A percentile compares a stretch with the other conserved stretches of the same genome.
phyloP scores from a whole-genome alignment of 2,113 vertebrate genomes.

The Sardina pilchardus region DNA sequence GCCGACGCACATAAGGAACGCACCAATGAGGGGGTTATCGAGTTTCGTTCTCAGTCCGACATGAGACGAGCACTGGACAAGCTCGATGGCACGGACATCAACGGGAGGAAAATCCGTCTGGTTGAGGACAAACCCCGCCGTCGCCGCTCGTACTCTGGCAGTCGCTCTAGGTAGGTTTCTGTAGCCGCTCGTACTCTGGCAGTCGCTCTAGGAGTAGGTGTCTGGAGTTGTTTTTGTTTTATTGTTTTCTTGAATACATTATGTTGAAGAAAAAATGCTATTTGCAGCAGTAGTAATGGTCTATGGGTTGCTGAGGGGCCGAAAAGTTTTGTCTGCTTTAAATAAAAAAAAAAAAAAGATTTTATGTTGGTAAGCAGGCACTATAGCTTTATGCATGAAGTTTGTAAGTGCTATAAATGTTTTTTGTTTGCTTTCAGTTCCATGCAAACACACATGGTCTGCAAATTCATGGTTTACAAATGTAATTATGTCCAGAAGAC shows the following conservation, averaged over 20 bases:
- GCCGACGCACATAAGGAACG: constrained; percentile 97
- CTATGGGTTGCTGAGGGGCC: neutral
- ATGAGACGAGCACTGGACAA: constrained; percentile 95
- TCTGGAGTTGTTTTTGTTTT: neutral
- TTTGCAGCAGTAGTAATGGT: neutral
- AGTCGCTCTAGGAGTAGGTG: no score
- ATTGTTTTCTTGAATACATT: neutral
- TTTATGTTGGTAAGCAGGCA: no score
- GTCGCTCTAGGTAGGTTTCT: constrained; percentile 84
- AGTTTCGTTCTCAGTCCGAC: constrained; percentile 89
- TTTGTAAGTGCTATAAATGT: no score
- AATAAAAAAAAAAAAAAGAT: no score
- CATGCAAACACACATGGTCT: no score
- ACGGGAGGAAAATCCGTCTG: constrained; percentile 91
- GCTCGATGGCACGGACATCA: constrained; percentile 94
- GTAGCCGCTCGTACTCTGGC: neutral
- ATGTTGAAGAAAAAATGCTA: neutral
- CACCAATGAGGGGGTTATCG: constrained; percentile 94
- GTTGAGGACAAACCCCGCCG: constrained; percentile 87
- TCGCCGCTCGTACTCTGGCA: constrained; percentile 88
- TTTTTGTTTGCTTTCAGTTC: no score
- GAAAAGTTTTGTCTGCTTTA: no score
- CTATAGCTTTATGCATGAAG: no score
- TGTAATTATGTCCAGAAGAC: neutral
- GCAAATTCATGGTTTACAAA: neutral